Conservation (phyloP, 2,113 vertebrate genomes). For the Heteronetta atricapilla region DNA sequence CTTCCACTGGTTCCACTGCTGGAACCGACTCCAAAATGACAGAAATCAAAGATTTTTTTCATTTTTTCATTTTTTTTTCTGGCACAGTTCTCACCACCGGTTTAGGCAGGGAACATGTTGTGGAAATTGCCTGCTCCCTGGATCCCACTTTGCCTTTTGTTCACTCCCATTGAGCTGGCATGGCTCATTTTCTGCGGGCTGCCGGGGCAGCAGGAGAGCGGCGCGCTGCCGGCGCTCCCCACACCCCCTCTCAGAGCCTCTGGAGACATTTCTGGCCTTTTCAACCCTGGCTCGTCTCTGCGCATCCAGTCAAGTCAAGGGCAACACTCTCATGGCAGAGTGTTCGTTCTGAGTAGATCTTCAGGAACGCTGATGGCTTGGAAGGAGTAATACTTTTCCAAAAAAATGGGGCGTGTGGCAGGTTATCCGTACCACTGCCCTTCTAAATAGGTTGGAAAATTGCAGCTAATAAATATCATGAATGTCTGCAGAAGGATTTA, state of each 20-base stretch:
- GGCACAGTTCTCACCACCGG: background rate
- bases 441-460: background rate
- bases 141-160: constrained; percentile 40
- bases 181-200: fast-evolving
- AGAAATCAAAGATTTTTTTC: constrained; percentile 9
- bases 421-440: background rate
- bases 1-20: background rate
- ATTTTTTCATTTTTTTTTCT: background rate
- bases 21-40: background rate
- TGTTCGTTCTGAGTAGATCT: background rate
- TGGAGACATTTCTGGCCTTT: constrained; percentile 21
- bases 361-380: background rate
- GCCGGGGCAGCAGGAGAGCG: background rate
- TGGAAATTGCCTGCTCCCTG: constrained; percentile 41
- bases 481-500: constrained; percentile 1
- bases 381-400: background rate
- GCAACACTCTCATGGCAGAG: background rate
- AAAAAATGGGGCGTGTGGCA: background rate
- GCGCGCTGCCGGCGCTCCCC: background rate
- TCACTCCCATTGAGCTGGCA: constrained; percentile 41
- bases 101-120: constrained; percentile 17
- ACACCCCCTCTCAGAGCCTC: background rate
- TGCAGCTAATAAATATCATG: constrained; percentile 30
- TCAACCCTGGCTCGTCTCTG: constrained; percentile 34
- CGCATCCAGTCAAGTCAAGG: background rate